Conservation (phyloP, 2,113 vertebrate genomes). For the Periophthalmus modestus region DNA sequence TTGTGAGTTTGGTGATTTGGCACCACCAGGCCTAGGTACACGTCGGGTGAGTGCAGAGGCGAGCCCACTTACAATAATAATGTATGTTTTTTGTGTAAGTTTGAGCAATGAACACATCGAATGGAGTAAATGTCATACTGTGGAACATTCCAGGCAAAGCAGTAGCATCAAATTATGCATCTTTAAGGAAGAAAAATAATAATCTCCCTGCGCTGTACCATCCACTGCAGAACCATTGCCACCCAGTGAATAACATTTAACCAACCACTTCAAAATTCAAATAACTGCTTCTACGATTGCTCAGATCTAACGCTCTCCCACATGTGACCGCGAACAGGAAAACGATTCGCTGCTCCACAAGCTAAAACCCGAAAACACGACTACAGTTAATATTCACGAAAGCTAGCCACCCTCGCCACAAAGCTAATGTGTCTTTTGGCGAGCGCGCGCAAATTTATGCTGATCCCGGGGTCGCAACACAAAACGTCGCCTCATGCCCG, state of each 20-base stretch:
- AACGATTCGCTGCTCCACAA: neutral
- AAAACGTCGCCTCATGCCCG: conserved; percentile 65
- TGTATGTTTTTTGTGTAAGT: too few species aligned
- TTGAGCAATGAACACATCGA: too few species aligned
- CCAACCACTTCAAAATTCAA: neutral
- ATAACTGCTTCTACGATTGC: neutral
- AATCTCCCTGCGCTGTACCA: too few species aligned
- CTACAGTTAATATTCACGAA: neutral
- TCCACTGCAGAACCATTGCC: too few species aligned
- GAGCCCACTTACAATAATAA: too few species aligned
- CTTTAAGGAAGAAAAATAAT: neutral
- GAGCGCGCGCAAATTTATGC: conserved; percentile 28
- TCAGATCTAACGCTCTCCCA: too few species aligned
- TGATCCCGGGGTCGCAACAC: conserved; percentile 42
- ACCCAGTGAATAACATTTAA: neutral
- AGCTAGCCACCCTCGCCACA: conserved; percentile 6
- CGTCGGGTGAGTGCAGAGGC: too few species aligned
- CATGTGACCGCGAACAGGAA: neutral
- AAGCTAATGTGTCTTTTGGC: conserved; percentile 52
- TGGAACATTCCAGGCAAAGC: neutral
- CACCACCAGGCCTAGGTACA: too few species aligned
- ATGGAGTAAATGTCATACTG: neutral
- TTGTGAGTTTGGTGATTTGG: too few species aligned
- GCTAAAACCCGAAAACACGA: neutral
- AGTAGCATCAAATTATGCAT: neutral